These are phyloP conservation scores for Myotis lucifugus DNA, from an alignment of 2,113 vertebrate species.

Conservation along the genomic window DNA sequence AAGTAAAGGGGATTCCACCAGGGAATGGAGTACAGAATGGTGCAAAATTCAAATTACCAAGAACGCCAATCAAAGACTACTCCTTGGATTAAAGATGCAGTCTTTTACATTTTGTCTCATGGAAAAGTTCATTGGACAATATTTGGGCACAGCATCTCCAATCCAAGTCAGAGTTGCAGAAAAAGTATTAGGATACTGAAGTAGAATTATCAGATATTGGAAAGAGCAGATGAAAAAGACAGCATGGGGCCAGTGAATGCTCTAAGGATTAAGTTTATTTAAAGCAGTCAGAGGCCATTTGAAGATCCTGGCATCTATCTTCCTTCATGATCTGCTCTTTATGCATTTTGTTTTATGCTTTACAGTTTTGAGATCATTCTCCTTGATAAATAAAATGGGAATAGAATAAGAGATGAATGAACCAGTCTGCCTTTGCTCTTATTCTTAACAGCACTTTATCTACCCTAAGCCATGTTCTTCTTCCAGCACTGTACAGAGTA, in stretches of 20 bases:
- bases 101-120: background rate
- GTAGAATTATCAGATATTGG: background rate
- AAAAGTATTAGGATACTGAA: background rate
- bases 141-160: background rate
- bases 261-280: constrained; percentile 15
- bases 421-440: constrained; percentile 8
- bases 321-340: constrained; percentile 34
- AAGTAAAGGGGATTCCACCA: background rate
- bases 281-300: constrained; percentile 26
- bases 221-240: background rate
- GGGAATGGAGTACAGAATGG: background rate
- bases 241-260: background rate
- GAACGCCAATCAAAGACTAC: background rate
- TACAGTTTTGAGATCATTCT: constrained; percentile 50
- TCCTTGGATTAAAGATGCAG: background rate
- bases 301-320: constrained; percentile 43
- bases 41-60: background rate
- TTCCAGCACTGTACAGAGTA: background rate
- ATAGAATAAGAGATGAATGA: constrained; percentile 45
- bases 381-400: constrained; percentile 49
- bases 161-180: background rate
- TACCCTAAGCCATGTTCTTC: background rate
- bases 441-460: constrained; percentile 8
- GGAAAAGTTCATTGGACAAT: background rate
- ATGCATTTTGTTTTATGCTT: constrained; percentile 55